A percentile compares a stretch with the other conserved stretches of the same genome.
Evolutionary conservation across 2,797 vertebrate genomes (phyloP).

Genomic region (Acanthurus leucopareius): DNA sequence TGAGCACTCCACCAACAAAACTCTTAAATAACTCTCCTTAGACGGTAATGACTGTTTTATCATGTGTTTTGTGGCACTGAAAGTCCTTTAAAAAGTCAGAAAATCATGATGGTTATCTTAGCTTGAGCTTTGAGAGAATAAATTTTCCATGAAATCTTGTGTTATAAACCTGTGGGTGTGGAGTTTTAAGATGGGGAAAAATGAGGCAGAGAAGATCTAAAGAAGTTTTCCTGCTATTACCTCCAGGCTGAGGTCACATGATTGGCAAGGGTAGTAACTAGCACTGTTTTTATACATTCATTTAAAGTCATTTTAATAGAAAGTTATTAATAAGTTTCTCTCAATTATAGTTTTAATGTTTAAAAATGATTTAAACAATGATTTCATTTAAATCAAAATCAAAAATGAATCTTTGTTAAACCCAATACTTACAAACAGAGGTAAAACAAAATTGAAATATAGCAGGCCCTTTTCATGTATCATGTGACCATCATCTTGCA

Average conservation of each 20-base stretch:
- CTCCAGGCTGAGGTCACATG: background rate
- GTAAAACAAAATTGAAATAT: background rate
- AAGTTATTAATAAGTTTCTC: no score
- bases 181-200: background rate
- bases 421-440: background rate
- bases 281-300: background rate
- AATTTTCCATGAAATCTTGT: background rate
- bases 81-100: background rate
- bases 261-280: background rate
- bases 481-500: background rate
- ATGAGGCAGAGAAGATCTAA: background rate
- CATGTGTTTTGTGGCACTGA: background rate
- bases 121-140: no score
- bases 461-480: no score
- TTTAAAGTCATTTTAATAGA: no score
- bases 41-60: background rate
- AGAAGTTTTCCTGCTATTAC: background rate
- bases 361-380: no score
- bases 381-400: background rate
- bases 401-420: background rate
- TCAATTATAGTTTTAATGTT: no score
- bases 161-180: background rate
- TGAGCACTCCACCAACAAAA: background rate
- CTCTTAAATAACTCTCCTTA: background rate
- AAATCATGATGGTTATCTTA: no score